These are phyloP conservation scores for Whitmania pigra DNA, from an alignment of 1,140 invertebrate species.

Conservation along the genomic window DNA sequence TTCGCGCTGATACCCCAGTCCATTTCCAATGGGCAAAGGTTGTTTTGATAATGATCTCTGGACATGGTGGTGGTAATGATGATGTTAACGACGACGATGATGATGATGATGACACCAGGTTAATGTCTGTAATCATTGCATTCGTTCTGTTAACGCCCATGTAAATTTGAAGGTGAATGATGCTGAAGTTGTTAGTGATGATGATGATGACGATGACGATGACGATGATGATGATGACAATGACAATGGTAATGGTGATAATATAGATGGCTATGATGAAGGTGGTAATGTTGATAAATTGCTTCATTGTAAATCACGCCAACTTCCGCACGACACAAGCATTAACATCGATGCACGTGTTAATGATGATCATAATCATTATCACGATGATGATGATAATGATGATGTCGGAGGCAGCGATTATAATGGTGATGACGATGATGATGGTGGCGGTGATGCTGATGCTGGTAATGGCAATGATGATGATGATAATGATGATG, in stretches of 20 bases:
- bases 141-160: no score
- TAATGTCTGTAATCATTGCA: no score
- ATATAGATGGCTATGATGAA: neutral
- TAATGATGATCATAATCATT: neutral
- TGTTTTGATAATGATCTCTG: no score
- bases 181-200: neutral
- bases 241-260: neutral
- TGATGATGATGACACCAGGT: no score
- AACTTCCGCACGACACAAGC: neutral
- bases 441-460: neutral
- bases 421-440: neutral
- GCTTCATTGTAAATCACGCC: neutral
- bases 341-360: neutral
- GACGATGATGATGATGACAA: conserved; percentile 1
- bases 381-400: no score
- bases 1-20: no score
- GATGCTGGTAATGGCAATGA: neutral
- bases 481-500: conserved; percentile 3
- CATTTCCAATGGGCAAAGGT: no score
- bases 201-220: neutral
- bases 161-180: neutral
- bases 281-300: conserved; percentile 12
- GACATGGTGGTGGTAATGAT: no score
- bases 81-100: no score
- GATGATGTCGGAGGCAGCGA: neutral